Percentiles rank a stretch among this genome's conserved stretches.
Conservation (phyloP, 2,797 vertebrate species). For the Pipistrellus nathusii region DNA sequence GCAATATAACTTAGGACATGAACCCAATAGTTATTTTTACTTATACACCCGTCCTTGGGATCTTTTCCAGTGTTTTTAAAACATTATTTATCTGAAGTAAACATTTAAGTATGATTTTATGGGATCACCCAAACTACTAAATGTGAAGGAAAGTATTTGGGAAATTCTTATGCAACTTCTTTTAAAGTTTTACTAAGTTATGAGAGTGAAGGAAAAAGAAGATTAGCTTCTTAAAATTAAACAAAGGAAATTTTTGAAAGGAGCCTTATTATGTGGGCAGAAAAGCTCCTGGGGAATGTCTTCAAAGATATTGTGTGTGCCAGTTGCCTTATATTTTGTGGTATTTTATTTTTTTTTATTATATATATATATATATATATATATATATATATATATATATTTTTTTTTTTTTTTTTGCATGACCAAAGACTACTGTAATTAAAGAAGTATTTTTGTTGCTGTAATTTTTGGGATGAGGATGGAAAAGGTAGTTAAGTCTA, state of each 20-base stretch:
- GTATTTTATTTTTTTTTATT: neutral
- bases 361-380: too few relatives aligned
- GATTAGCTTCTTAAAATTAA: neutral
- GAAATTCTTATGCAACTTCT: slow-evolving; percentile 2
- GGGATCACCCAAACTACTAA: neutral
- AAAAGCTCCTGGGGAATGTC: neutral
- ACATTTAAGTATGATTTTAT: neutral
- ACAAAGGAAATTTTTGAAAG: neutral
- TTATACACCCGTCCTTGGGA: neutral
- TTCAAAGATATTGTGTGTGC: too few relatives aligned
- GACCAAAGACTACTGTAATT: neutral
- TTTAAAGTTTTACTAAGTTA: slow-evolving; percentile 17
- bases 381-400: too few relatives aligned
- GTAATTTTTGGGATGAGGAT: neutral
- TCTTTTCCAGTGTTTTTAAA: slow-evolving; percentile 32
- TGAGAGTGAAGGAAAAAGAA: neutral
- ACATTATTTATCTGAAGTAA: slow-evolving; percentile 12
- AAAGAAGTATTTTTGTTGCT: slow-evolving; percentile 41
- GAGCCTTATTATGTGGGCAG: neutral
- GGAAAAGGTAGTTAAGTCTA: neutral
- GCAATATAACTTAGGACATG: too few relatives aligned
- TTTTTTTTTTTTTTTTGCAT: neutral
- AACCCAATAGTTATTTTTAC: neutral
- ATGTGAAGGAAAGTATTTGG: slow-evolving; percentile 35
- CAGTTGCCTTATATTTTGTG: neutral